Evolutionary conservation across 1,140 invertebrate genomes (phyloP).

Genomic region (Lamellibrachia luymesi): DNA sequence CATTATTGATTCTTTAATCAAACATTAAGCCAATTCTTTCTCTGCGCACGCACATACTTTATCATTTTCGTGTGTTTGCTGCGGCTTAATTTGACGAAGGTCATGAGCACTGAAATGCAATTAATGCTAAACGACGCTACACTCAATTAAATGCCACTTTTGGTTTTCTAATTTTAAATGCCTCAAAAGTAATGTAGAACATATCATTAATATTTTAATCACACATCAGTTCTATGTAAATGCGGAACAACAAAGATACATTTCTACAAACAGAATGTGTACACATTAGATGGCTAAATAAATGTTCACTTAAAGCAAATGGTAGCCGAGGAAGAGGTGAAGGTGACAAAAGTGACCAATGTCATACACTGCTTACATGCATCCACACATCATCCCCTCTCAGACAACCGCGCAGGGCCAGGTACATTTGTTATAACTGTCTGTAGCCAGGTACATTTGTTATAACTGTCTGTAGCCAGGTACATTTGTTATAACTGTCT

Average conservation of each 20-base stretch:
- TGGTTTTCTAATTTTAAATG: no score
- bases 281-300: no score
- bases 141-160: no score
- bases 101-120: background rate
- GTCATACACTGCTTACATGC: background rate
- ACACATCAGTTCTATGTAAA: no score
- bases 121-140: background rate
- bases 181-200: background rate
- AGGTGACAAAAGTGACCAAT: background rate
- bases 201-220: background rate
- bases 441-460: no score
- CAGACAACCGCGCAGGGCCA: background rate
- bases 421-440: background rate
- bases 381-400: background rate
- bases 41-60: background rate
- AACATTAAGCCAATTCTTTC: background rate
- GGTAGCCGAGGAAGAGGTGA: no score
- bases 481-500: no score
- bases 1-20: background rate
- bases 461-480: no score
- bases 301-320: no score
- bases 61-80: background rate
- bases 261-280: no score
- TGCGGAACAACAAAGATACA: no score
- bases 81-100: background rate